Evolutionary conservation across 2,888 invertebrate genomes (phyloP).

Genomic region (Falcaria lacertinaria): DNA sequence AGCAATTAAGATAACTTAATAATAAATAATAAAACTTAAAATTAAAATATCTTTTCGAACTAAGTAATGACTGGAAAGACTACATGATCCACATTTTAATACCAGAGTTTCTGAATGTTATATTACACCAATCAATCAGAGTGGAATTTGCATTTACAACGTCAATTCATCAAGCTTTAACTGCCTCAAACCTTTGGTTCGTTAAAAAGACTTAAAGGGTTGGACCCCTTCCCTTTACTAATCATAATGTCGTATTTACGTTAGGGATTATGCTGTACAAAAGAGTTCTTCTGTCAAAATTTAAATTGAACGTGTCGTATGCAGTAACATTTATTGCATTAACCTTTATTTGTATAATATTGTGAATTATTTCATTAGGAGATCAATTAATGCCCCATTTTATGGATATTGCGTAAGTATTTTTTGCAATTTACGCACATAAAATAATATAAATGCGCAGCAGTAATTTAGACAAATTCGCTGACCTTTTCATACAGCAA

Average conservation of each 20-base stretch:
- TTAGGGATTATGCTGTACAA: constrained; percentile 41
- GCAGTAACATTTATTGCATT: not conserved
- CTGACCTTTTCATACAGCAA: too few species aligned
- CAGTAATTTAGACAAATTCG: too few species aligned
- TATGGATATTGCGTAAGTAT: too few species aligned
- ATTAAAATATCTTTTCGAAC: too few species aligned
- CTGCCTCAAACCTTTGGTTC: constrained; percentile 27
- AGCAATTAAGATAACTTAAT: too few species aligned
- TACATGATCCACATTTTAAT: not conserved
- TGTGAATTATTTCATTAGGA: too few species aligned
- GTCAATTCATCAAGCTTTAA: constrained; percentile 38
- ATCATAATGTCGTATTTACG: constrained; percentile 58
- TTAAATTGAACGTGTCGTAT: constrained; percentile 27
- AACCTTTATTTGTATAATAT: too few species aligned
- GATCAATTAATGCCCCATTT: too few species aligned
- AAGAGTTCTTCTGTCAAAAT: constrained; percentile 29
- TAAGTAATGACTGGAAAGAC: not conserved
- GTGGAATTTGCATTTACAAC: constrained; percentile 17
- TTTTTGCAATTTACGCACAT: too few species aligned
- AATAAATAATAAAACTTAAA: too few species aligned
- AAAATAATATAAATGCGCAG: too few species aligned
- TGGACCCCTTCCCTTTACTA: constrained; percentile 52
- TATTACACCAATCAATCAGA: constrained; percentile 6
- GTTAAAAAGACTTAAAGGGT: constrained; percentile 24
- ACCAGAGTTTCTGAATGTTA: not conserved